Evolutionary conservation across 2,888 invertebrate genomes (phyloP).

Genomic region (Ophioninae sp.): DNA sequence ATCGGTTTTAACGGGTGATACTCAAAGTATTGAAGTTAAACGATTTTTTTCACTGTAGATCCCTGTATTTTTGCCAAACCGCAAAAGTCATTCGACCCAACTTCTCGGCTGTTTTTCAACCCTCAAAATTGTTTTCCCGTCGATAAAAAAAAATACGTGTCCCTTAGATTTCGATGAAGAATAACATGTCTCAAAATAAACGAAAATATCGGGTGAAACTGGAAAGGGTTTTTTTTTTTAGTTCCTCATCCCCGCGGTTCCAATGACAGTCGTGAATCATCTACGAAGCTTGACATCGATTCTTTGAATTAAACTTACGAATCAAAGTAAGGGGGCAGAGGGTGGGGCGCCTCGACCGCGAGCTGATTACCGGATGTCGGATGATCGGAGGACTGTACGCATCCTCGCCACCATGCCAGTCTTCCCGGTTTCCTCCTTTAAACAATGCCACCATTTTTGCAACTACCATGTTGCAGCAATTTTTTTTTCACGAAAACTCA

Average conservation of each 20-base stretch:
- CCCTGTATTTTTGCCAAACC: no score
- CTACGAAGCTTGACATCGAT: constrained; percentile 20
- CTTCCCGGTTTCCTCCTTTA: constrained; percentile 78
- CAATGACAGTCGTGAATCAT: background rate
- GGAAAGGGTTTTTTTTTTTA: background rate
- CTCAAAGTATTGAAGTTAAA: no score
- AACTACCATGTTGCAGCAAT: constrained; percentile 34
- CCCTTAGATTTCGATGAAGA: no score
- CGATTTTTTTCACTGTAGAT: no score
- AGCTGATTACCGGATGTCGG: constrained; percentile 72
- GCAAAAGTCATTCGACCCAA: no score
- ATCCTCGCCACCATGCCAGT: constrained; percentile 78
- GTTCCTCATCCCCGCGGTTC: background rate
- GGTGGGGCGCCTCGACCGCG: constrained; percentile 77
- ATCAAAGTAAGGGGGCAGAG: constrained; percentile 78
- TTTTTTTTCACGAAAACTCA: constrained; percentile 19
- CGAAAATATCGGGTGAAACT: no score
- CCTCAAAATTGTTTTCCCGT: no score
- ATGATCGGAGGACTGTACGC: constrained; percentile 75
- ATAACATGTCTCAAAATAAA: no score
- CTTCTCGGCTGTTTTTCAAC: no score
- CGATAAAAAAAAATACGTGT: no score
- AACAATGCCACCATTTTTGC: constrained; percentile 72
- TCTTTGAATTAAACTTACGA: constrained; percentile 73
- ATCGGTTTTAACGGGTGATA: no score